Base-by-base conservation (phyloP, 2,797 vertebrate species). In the Meriones psammophilus region DNA sequence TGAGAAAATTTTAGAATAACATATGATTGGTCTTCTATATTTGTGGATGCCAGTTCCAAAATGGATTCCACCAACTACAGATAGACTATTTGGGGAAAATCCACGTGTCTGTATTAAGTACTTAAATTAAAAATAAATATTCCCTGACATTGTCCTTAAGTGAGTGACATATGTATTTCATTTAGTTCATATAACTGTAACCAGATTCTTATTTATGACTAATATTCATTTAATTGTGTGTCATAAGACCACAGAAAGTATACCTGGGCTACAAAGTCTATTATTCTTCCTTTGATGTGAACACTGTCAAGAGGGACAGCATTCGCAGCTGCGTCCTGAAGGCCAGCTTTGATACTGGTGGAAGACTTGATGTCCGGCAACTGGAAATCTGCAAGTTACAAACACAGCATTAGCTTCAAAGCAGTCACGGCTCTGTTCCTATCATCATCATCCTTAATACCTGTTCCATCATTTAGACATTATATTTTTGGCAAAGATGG, bases 211-310 rank as follows among this genome's bases (percentile, higher is more conserved):
- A 83, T 60, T 42, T 33, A 36, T 88, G 42, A 85, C 24, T 91
- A 96, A 77, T 5, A 80, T 46, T 88, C 18, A 58, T 42, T 89
- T 92, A 76, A 66, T 94, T 58, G 9, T 88, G 18, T 36, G 64
- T 42, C 9, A 4, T 56, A 93, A 92, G 62, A 91, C 28, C 68
- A 94, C 15, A 73, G 92, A 95, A 20, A 28, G 8, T 66, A 89
- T 97, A 99, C 99, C 99, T 99, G 98, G 88, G 98, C 99, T 87
- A 99, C 97, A n/a, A 99, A 98, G 96, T 99, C 99, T 98, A 98
- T 98, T 96, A 99, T 98, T 94, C 98, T 99, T 86, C 98, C 99
- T 97, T 98, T 99, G 95, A 99, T 98, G 79, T 98, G 98, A 74
- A 99, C 97, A 1, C 98, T 98, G 97, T 99, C 96, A 71, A 99